A percentile compares a stretch with the other conserved stretches of the same genome.
These are phyloP conservation scores for Andricus quercusramuli DNA, from an alignment of 2,888 invertebrate genomes.

Conservation along the genomic window DNA sequence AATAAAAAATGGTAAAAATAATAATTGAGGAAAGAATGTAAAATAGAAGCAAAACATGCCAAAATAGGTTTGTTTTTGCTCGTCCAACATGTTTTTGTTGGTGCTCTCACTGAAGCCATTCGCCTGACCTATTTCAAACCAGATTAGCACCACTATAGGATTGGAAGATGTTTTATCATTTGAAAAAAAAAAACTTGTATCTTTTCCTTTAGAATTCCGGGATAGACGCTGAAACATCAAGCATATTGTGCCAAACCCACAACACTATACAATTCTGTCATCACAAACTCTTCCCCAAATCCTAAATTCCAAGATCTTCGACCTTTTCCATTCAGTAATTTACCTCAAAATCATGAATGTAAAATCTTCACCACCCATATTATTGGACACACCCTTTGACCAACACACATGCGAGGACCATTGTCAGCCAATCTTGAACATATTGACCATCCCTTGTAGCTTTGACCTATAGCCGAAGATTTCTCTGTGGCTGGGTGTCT, in stretches of 20 bases:
- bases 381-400: conserved; percentile 24
- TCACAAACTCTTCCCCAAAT: background rate
- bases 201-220: background rate
- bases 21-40: background rate
- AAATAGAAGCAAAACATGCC: background rate
- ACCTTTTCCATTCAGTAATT: conserved; percentile 6
- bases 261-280: background rate
- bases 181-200: background rate
- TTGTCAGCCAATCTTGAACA: background rate
- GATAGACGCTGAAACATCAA: background rate
- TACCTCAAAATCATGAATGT: conserved; percentile 7
- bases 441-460: background rate
- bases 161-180: no score
- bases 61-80: background rate
- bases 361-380: background rate
- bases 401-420: background rate
- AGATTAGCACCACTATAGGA: background rate
- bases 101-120: no score
- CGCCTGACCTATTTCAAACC: no score
- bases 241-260: background rate
- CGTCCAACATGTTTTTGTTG: no score
- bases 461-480: conserved; percentile 41
- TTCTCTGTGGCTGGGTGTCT: conserved; percentile 55
- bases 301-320: background rate
- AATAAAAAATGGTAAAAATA: no score